Base-by-base conservation (phyloP, 2,797 vertebrate species). In the Arremon brunneinucha region DNA sequence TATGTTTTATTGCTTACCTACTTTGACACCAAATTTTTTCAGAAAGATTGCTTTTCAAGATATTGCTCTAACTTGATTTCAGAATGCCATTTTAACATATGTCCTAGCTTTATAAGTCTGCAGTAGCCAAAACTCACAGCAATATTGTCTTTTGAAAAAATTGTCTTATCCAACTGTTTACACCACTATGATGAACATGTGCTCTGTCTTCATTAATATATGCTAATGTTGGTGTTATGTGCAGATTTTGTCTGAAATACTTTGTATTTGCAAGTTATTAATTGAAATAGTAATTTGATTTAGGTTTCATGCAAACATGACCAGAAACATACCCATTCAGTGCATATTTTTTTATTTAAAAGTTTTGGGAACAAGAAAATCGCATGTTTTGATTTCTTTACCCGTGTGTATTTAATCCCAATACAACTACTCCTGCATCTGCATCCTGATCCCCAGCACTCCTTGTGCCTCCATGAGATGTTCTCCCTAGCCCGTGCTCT, bases 211-310 rank as follows among this genome's bases (percentile, higher is more conserved):
- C 14, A 20, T 52, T 74, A 37, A 23, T 64, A 28, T 14, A 24
- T 7, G 2, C 12, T 35, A n/a, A 19, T 1, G 0, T n/a, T 41
- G 14, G 11, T 44, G 22, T 47, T 56, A 20, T 3, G 5, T 18
- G 21, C 50, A 64, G 8, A 37, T 83, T 71, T 88, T 72, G 12
- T 57, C 57, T 64, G 35, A 21, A 88, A 19, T 57, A 24, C 4
- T 64, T 83, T 28, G 3, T 65, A 65, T 74, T 70, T 83, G 30
- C 23, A 63, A 74, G 18, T 68, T 56, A 28, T 60, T 81, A 37
- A 44, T 49, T 35, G 23, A 77, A 67, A 68, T 4, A 55, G 21
- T 44, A 55, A 35, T 18, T 69, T 5, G 27, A 57, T 79, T 71
- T 64, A 53, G 16, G 4, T 41, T 76, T 55, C n/a, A 37, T 43